Percentiles rank a stretch among this genome's conserved stretches.
Conservation (phyloP, 2,797 vertebrate genomes). For the Myotis findleyi region DNA sequence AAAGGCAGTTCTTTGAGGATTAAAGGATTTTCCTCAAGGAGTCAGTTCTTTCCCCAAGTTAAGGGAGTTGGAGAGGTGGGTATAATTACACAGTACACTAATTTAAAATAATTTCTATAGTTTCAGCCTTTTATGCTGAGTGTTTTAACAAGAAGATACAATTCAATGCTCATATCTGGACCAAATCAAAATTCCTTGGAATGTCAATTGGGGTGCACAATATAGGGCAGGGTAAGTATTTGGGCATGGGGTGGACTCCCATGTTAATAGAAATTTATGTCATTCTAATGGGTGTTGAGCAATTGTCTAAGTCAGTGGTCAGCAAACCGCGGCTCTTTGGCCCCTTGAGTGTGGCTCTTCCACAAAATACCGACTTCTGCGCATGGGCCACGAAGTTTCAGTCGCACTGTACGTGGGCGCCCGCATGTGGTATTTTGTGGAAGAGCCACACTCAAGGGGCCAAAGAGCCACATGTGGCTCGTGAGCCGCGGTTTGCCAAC, state of each 20-base stretch:
- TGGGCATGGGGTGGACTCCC: not conserved
- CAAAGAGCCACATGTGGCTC: too few relatives aligned
- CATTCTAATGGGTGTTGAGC: not conserved
- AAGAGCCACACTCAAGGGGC: too few relatives aligned
- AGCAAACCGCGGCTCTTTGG: too few relatives aligned
- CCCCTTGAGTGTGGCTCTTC: too few relatives aligned
- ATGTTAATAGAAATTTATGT: not conserved
- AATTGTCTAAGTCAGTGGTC: not conserved
- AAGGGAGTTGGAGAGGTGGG: not conserved
- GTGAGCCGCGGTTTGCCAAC: too few relatives aligned
- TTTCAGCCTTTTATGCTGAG: slow-evolving; percentile 99
- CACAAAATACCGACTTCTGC: too few relatives aligned
- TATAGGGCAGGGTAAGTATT: slow-evolving; percentile 95
- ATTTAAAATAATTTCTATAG: slow-evolving; percentile 83
- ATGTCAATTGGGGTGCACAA: slow-evolving; percentile 99
- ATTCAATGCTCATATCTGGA: slow-evolving; percentile 99
- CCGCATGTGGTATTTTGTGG: too few relatives aligned
- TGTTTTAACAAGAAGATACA: slow-evolving; percentile 98
- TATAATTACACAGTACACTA: not conserved
- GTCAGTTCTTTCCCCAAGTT: not conserved
- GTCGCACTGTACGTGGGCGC: too few relatives aligned
- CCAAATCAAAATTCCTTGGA: slow-evolving; percentile 98
- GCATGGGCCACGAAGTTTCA: too few relatives aligned
- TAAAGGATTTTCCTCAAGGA: not conserved
- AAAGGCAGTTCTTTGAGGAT: slow-evolving; percentile 2